These are phyloP conservation scores for Cotesia chilonis DNA, from an alignment of 1,140 invertebrate genomes.

Conservation along the genomic window DNA sequence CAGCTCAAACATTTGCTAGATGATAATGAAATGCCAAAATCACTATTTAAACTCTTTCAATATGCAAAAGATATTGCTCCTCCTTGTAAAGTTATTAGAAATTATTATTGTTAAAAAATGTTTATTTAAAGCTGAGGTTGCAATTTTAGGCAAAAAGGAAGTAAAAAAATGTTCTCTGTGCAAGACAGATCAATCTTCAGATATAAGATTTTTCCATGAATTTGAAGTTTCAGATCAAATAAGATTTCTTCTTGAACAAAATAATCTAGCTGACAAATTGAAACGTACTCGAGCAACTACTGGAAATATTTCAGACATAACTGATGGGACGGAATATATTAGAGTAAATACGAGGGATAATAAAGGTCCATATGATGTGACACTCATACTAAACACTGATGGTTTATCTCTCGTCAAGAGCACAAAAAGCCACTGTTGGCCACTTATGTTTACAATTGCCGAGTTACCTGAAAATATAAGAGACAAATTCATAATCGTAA, in stretches of 20 bases:
- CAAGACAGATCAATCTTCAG: conserved; percentile 1
- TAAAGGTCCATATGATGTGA: conserved; percentile 34
- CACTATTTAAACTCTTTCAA: conserved; percentile 33
- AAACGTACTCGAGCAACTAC: not conserved
- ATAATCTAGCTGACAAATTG: conserved; percentile 37
- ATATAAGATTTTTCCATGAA: conserved; percentile 33
- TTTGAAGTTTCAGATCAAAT: conserved; percentile 36
- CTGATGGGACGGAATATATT: conserved; percentile 37
- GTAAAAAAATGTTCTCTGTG: conserved; percentile 25
- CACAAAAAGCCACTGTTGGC: conserved; percentile 37
- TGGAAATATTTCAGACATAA: conserved; percentile 35
- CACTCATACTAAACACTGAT: conserved; percentile 39
- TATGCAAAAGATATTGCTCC: conserved; percentile 33
- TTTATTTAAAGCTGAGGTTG: conserved; percentile 19
- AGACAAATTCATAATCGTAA: conserved; percentile 28
- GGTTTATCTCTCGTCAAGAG: conserved; percentile 39
- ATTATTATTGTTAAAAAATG: conserved; percentile 41
- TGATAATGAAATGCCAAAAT: conserved; percentile 20
- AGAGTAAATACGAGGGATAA: conserved; percentile 35
- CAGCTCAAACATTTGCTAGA: conserved; percentile 14
- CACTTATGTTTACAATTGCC: conserved; percentile 38
- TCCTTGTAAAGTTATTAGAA: conserved; percentile 32
- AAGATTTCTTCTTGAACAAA: conserved; percentile 39
- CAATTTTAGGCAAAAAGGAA: not conserved
- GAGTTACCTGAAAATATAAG: conserved; percentile 36